Percentiles rank a stretch among this genome's conserved stretches.
Conservation (phyloP, 2,888 invertebrate species). For the Eulithis testata region DNA sequence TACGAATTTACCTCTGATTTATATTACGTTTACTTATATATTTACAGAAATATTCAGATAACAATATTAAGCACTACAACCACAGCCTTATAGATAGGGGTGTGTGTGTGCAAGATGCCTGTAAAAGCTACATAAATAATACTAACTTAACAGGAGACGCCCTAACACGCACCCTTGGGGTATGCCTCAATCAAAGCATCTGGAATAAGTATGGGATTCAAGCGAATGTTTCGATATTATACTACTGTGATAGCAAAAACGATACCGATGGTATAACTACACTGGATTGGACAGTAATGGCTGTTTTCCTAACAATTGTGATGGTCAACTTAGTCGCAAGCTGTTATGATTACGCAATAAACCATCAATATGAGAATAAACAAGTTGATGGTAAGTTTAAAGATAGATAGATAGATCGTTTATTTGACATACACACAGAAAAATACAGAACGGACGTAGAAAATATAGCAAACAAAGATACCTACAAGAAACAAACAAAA, state of each 20-base stretch:
- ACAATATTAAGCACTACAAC: constrained; percentile 20
- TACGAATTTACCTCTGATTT: no score
- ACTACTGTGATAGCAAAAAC: constrained; percentile 12
- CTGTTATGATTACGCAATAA: constrained; percentile 11
- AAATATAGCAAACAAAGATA: no score
- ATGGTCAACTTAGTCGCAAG: constrained; percentile 11
- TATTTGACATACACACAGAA: no score
- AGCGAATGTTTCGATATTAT: constrained; percentile 5
- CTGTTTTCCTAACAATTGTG: constrained; percentile 6
- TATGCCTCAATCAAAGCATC: constrained; percentile 26
- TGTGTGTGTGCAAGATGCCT: constrained; percentile 18
- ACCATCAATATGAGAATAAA: not conserved
- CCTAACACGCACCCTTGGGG: constrained; percentile 17
- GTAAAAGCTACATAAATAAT: constrained; percentile 2
- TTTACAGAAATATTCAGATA: constrained; percentile 27
- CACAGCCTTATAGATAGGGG: constrained; percentile 25
- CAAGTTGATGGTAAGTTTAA: no score
- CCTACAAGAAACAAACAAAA: no score
- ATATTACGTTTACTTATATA: not conserved
- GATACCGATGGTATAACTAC: constrained; percentile 4
- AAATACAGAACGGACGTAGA: no score
- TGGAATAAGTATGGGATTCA: constrained; percentile 22
- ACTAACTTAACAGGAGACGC: constrained; percentile 20
- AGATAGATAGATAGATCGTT: no score
- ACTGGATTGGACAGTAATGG: constrained; percentile 16